Evolutionary conservation across 1,140 invertebrate genomes (phyloP), one percentile per base, ranked within the genome.

Genomic region (Leptinotarsa texana): DNA sequence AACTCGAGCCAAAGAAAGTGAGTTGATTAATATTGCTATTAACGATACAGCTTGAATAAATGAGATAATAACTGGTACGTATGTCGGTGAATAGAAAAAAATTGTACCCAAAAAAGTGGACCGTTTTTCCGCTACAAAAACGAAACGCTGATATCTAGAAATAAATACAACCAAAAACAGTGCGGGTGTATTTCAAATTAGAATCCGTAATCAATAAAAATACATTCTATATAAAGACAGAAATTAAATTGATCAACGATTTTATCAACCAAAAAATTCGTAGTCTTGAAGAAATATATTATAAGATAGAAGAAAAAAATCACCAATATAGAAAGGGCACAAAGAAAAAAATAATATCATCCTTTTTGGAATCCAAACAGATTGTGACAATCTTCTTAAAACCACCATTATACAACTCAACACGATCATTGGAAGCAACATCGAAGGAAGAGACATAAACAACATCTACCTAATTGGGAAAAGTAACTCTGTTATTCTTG

Each of bases 261-360:
- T 17, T 13, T 3, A 17, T 63, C 13, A 63, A 15, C 13, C 63
- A 63, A 63, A 63, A 21, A 15, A 13, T 63, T 15, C 1, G 11
- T 3, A 63, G 18, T 18, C 18, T 63, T 17, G 63, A 63, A 24
- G n/a, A 3, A 63, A 24, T 15, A 63, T 22, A 63, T 63, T 15
- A 13, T 18, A n/a, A 63, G 18, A 15, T 63, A 17, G 17, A 21
- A 17, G 17, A 21, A 63, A 18, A 63, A 63, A 63, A 63, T 63
- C 63, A 13, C 6, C 63, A 17, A n/a, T 13, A 63, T 63, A 17
- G 63, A 63, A 24, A 18, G 17, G 18, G 13, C n/a, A 63, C 13
- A 63, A 13, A 63, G 62, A 21, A 63, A 63, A n/a, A 24, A 63
- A 63, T 63, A 4, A 63, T 63, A 63, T n/a, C 3, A 18, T 63